Conservation (phyloP, 2,888 invertebrate genomes). For the Periphyllus acericola region DNA sequence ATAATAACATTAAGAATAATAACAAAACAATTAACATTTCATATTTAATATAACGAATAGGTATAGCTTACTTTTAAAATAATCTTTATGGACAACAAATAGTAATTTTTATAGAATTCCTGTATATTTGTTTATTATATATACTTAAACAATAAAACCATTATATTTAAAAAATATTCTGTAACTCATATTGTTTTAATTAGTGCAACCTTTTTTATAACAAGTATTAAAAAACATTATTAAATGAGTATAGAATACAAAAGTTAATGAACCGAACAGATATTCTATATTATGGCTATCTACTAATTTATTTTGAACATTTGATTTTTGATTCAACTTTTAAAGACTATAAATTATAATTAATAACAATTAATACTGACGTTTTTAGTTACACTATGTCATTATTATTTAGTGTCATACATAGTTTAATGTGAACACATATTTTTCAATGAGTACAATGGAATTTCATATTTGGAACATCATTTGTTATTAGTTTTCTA, state of each 20-base stretch:
- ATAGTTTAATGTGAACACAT: not conserved
- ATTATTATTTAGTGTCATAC: not conserved
- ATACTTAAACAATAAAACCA: not conserved
- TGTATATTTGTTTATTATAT: not conserved
- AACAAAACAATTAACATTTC: not conserved
- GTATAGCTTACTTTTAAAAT: not conserved
- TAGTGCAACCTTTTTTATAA: not conserved
- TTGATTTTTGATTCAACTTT: conserved; percentile 19
- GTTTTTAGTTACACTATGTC: not conserved
- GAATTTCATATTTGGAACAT: not conserved
- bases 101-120: not conserved
- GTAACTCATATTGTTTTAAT: not conserved
- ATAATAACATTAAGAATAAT: not conserved
- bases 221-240: not conserved
- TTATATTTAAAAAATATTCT: not conserved
- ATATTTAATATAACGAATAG: not conserved
- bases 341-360: not conserved
- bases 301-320: conserved; percentile 5
- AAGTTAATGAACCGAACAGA: not conserved
- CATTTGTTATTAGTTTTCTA: not conserved
- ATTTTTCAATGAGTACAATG: not conserved
- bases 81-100: not conserved
- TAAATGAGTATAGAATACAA: not conserved
- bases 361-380: not conserved
- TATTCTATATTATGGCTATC: not conserved